Percentiles rank a stretch among this genome's conserved stretches.
Conservation (phyloP, 2,888 invertebrate genomes). For the Dicyrtoma fusca region DNA sequence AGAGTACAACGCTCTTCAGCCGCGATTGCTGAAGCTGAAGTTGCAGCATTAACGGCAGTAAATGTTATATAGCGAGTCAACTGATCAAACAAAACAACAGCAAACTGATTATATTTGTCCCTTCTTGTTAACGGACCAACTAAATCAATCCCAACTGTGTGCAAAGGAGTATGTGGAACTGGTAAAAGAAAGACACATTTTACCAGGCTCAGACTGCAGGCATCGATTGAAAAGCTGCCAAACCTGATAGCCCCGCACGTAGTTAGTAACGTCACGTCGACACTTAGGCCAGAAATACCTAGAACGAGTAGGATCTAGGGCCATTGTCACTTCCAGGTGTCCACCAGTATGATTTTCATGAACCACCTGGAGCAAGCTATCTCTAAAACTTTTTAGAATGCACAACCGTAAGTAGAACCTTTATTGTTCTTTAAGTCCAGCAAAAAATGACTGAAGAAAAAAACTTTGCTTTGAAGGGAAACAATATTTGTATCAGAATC, state of each 20-base stretch:
- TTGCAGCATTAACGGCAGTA: slow-evolving; percentile 43
- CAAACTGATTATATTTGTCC: slow-evolving; percentile 35
- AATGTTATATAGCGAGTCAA: slow-evolving; percentile 50
- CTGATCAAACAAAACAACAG: slow-evolving; percentile 51
- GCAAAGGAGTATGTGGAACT: slow-evolving; percentile 48
- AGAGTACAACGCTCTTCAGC: background rate
- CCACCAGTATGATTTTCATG: background rate
- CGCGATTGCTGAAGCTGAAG: background rate
- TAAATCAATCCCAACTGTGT: slow-evolving; percentile 49
- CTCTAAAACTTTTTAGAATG: background rate
- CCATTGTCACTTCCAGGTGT: slow-evolving; percentile 30
- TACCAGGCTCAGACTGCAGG: slow-evolving; percentile 13
- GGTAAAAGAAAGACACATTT: slow-evolving; percentile 6
- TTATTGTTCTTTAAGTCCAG: too few species aligned
- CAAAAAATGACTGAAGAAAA: background rate
- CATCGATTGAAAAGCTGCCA: slow-evolving; percentile 43
- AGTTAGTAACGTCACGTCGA: slow-evolving; percentile 35
- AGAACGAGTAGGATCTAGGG: slow-evolving; percentile 30
- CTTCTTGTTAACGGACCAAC: slow-evolving; percentile 47
- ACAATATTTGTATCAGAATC: background rate
- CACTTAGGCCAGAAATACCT: slow-evolving; percentile 49
- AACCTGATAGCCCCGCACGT: slow-evolving; percentile 37
- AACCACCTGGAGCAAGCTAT: background rate
- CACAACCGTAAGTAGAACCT: background rate
- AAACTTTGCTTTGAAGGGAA: background rate